Percentiles rank a stretch among this genome's conserved stretches.
These are phyloP conservation scores for Platysternon megacephalum DNA, from an alignment of 2,113 vertebrate species.

Conservation along the genomic window DNA sequence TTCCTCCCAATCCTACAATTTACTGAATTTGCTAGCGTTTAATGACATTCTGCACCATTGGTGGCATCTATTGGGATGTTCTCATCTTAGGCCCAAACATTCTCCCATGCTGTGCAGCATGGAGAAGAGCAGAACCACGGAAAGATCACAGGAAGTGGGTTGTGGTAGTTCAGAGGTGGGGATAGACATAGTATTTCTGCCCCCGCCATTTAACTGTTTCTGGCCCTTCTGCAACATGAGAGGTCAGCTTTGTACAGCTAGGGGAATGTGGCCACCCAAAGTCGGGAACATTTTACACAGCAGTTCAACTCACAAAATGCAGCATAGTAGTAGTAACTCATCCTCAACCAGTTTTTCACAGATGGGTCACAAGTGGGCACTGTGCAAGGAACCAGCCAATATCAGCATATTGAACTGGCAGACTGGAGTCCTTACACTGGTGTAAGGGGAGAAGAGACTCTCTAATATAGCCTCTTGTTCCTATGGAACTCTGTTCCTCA, in stretches of 20 bases:
- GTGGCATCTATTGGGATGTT: slow-evolving; percentile 26
- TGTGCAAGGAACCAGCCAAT: background rate
- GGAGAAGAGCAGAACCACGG: background rate
- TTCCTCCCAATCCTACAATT: slow-evolving; percentile 13
- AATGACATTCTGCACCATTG: background rate
- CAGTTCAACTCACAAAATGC: background rate
- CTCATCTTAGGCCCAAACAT: background rate
- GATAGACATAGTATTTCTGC: background rate
- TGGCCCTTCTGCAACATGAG: background rate
- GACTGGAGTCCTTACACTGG: background rate
- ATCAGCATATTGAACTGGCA: background rate
- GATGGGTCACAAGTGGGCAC: background rate
- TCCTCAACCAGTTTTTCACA: background rate
- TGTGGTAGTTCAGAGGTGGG: background rate
- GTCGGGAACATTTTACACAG: background rate
- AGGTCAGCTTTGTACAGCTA: background rate
- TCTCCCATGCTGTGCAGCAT: background rate
- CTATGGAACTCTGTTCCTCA: background rate
- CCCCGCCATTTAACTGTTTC: background rate
- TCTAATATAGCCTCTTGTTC: background rate
- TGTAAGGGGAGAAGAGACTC: background rate
- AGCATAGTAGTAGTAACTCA: background rate
- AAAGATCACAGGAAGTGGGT: background rate
- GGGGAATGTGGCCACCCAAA: background rate
- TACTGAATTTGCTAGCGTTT: slow-evolving; percentile 8